Evolutionary conservation across 1,140 invertebrate species (phyloP).

Genomic region (Ladona fulva): DNA sequence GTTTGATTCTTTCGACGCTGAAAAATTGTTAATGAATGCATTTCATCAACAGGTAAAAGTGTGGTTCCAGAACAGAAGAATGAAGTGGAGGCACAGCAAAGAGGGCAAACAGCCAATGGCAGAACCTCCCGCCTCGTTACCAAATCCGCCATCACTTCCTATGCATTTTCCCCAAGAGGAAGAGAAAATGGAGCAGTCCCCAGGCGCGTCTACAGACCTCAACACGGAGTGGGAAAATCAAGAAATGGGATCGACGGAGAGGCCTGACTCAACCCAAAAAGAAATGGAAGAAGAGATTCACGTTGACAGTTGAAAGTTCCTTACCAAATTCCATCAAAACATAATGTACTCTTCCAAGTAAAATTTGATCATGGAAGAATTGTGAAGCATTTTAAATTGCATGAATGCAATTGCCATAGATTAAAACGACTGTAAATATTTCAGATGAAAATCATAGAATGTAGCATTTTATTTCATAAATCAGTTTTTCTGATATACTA

Average conservation of each 20-base stretch:
- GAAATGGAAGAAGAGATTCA: not conserved
- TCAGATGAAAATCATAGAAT: no score
- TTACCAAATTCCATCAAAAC: no score
- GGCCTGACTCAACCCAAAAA: not conserved
- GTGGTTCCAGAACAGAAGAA: slow-evolving; percentile 87
- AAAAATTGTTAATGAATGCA: no score
- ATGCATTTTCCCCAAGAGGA: not conserved
- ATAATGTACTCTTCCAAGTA: no score
- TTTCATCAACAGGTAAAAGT: slow-evolving; percentile 67
- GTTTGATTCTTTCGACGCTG: no score
- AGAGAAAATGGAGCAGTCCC: not conserved
- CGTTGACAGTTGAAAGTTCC: not conserved
- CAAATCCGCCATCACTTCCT: not conserved
- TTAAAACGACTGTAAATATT: no score
- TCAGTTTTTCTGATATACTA: no score
- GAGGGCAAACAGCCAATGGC: slow-evolving; percentile 41
- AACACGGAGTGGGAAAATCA: not conserved
- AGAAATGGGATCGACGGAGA: not conserved
- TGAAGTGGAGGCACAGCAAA: slow-evolving; percentile 85
- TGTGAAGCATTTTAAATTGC: no score
- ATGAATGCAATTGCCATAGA: no score
- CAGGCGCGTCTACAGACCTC: not conserved
- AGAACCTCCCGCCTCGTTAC: not conserved
- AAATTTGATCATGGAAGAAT: no score
- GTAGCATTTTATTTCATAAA: no score